Conservation (phyloP, 1,140 invertebrate genomes). For the Bombus polaris region DNA sequence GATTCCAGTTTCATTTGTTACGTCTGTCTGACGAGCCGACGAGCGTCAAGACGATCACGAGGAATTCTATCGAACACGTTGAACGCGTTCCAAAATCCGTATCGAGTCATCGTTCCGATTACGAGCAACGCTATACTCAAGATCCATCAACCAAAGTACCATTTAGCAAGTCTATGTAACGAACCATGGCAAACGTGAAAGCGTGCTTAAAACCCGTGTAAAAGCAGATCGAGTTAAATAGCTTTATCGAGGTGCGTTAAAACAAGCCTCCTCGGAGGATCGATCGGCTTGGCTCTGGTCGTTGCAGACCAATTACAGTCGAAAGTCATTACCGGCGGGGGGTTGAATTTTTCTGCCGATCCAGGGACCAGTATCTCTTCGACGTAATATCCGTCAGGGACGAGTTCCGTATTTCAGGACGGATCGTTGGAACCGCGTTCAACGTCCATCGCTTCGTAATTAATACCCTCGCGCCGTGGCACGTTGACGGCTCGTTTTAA, state of each 20-base stretch:
- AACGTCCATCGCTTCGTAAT: constrained; percentile 66
- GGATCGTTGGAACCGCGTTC: constrained; percentile 36
- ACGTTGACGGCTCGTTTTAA: constrained; percentile 66
- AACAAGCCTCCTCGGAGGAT: neutral
- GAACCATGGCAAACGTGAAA: neutral
- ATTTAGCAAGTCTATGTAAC: neutral
- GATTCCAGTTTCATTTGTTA: neutral
- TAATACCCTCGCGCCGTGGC: constrained; percentile 51
- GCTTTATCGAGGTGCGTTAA: neutral
- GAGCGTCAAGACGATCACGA: neutral
- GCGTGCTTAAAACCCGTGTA: neutral
- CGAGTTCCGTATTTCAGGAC: constrained; percentile 23
- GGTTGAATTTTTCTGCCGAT: constrained; percentile 40
- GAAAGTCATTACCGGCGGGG: constrained; percentile 6
- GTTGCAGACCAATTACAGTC: constrained; percentile 47
- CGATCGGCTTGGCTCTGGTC: constrained; percentile 6
- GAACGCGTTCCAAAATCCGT: neutral
- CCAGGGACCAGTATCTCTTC: neutral
- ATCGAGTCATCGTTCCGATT: neutral
- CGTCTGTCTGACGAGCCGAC: neutral
- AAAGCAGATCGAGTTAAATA: constrained; percentile 5
- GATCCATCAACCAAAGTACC: neutral
- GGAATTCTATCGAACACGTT: neutral
- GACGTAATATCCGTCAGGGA: constrained; percentile 35
- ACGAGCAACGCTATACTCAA: neutral